These are phyloP conservation scores for Conistra vaccinii DNA, from an alignment of 2,888 invertebrate species.

Conservation along the genomic window DNA sequence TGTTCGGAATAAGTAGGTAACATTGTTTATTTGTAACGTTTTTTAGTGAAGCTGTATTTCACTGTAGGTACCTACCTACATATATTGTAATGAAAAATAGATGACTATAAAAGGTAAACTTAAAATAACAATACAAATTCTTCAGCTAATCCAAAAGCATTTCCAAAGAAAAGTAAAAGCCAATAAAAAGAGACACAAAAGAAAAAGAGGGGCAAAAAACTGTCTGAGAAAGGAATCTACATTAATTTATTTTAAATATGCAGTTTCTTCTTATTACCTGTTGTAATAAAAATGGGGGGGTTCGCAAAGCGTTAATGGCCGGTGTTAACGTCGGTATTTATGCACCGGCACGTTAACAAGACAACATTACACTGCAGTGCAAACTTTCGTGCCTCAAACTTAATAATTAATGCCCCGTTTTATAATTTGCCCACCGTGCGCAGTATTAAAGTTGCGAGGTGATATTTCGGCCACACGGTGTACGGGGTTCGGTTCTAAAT, in stretches of 20 bases:
- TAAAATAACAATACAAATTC: background rate
- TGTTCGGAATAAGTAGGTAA: background rate
- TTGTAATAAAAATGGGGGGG: slow-evolving; percentile 74
- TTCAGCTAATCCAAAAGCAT: slow-evolving; percentile 8
- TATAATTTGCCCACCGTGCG: slow-evolving; percentile 80
- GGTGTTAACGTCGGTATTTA: slow-evolving; percentile 79
- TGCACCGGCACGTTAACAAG: slow-evolving; percentile 82
- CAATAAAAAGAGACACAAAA: slow-evolving; percentile 9
- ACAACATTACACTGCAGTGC: slow-evolving; percentile 80
- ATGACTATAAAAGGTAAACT: background rate
- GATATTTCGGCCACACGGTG: slow-evolving; percentile 75
- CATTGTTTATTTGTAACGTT: background rate
- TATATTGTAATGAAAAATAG: background rate
- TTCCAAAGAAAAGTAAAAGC: slow-evolving; percentile 15
- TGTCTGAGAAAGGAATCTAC: slow-evolving; percentile 45
- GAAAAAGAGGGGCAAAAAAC: slow-evolving; percentile 38
- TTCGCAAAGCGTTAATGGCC: slow-evolving; percentile 75
- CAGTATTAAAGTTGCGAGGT: slow-evolving; percentile 77
- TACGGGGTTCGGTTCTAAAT: slow-evolving; percentile 61
- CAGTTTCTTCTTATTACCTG: slow-evolving; percentile 72
- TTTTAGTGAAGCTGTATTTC: background rate
- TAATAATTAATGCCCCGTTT: slow-evolving; percentile 84
- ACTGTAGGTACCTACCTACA: background rate
- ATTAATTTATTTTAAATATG: slow-evolving; percentile 67
- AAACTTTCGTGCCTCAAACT: slow-evolving; percentile 79